phyloP scores from a whole-genome alignment of 2,888 invertebrate genomes.

The Scaptomyza cyrtandrae region DNA sequence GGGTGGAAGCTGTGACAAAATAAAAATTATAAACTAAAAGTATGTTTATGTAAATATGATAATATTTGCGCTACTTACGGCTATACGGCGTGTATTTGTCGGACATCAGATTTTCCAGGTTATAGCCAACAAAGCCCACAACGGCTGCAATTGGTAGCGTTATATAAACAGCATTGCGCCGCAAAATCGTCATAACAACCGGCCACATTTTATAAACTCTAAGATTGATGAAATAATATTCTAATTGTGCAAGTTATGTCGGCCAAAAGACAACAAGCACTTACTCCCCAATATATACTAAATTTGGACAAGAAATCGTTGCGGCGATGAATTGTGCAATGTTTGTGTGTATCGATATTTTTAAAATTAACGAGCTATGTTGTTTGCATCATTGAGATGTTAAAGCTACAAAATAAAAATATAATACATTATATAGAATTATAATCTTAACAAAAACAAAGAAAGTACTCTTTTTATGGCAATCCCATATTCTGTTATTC shows the following conservation, averaged over 20 bases:
- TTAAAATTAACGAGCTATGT: background rate
- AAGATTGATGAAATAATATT: slow-evolving; percentile 2
- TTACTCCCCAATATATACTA: slow-evolving; percentile 2
- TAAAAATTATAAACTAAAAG: background rate
- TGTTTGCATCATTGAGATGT: background rate
- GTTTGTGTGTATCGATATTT: background rate
- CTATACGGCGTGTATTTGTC: slow-evolving; percentile 91
- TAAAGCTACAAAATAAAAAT: too few species aligned
- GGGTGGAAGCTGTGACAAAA: slow-evolving; percentile 87
- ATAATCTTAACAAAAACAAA: background rate
- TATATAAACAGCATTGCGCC: slow-evolving; percentile 91
- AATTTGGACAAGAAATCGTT: slow-evolving; percentile 8
- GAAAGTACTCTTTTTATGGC: background rate
- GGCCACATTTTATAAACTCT: slow-evolving; percentile 89
- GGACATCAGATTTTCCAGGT: slow-evolving; percentile 90
- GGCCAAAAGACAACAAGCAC: slow-evolving; percentile 4
- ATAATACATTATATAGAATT: too few species aligned
- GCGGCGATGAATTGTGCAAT: background rate
- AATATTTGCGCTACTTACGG: slow-evolving; percentile 85
- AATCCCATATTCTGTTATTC: background rate
- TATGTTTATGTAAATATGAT: slow-evolving; percentile 2
- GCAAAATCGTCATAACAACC: slow-evolving; percentile 87
- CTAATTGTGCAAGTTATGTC: background rate
- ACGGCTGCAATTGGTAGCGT: slow-evolving; percentile 93
- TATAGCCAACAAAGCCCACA: slow-evolving; percentile 94